These are phyloP conservation scores for Theristicus caerulescens DNA, from an alignment of 2,113 vertebrate genomes.

Conservation along the genomic window DNA sequence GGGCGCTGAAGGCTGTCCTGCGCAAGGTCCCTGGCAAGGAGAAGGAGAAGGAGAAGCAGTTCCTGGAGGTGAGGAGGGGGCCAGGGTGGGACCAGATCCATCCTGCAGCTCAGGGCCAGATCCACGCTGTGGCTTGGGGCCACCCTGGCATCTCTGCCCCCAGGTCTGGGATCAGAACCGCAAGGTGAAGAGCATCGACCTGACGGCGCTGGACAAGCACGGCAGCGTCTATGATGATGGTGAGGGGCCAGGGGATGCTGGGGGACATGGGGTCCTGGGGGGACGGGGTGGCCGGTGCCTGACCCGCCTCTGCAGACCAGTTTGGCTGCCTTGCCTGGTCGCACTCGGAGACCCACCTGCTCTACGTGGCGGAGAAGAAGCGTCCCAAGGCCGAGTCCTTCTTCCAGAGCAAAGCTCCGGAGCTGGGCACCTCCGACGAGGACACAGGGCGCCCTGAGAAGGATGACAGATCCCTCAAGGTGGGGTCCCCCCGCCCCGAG, in stretches of 20 bases:
- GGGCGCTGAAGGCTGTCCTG: slow-evolving; percentile 89
- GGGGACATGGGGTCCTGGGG: not conserved
- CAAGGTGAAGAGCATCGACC: slow-evolving; percentile 90
- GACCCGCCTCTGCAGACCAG: slow-evolving; percentile 76
- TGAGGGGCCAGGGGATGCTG: slow-evolving; percentile 14
- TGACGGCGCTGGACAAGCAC: slow-evolving; percentile 89
- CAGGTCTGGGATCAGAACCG: slow-evolving; percentile 94
- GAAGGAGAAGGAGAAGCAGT: slow-evolving; percentile 88
- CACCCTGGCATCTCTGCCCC: rapidly evolving
- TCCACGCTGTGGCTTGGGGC: rapidly evolving
- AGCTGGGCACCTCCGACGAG: not conserved
- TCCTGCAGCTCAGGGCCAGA: rapidly evolving
- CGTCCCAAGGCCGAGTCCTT: slow-evolving; percentile 91
- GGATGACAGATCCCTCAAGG: slow-evolving; percentile 71
- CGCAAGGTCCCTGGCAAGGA: slow-evolving; percentile 81
- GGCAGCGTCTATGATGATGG: slow-evolving; percentile 91
- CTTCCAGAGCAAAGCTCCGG: slow-evolving; percentile 81
- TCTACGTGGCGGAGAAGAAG: slow-evolving; percentile 97
- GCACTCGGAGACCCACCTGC: slow-evolving; percentile 93
- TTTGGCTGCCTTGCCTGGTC: slow-evolving; percentile 98
- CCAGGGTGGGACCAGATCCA: rapidly evolving
- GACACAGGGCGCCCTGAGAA: slow-evolving; percentile 76
- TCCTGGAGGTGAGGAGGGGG: slow-evolving; percentile 82
- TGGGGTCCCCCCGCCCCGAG: not conserved
- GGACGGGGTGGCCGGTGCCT: rapidly evolving